These are phyloP conservation scores for Campylorhamphus procurvoides DNA, from an alignment of 2,113 vertebrate genomes.

Conservation along the genomic window DNA sequence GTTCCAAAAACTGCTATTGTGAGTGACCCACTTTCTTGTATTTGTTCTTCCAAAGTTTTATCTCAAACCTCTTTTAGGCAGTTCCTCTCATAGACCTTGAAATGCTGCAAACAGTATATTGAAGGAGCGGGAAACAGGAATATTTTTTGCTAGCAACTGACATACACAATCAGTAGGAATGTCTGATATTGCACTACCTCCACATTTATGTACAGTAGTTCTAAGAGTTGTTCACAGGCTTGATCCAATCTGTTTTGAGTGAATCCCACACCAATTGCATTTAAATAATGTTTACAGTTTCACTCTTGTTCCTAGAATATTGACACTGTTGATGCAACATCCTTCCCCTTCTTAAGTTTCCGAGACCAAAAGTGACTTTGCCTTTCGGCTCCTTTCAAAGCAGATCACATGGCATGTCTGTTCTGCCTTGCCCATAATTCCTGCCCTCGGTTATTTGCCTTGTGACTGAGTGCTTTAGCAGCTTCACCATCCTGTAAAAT, in stretches of 20 bases:
- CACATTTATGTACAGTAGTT: not conserved
- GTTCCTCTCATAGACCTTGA: not conserved
- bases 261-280: not conserved
- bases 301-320: not conserved
- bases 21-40: not conserved
- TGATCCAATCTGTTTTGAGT: not conserved
- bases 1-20: not conserved
- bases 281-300: not conserved
- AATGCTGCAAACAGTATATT: not conserved
- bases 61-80: not conserved
- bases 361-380: not conserved
- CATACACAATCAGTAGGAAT: not conserved
- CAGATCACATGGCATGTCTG: not conserved
- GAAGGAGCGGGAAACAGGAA: rapidly evolving
- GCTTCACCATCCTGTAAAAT: not conserved
- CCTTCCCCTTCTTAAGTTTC: not conserved
- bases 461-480: not conserved
- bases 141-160: not conserved
- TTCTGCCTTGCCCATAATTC: not conserved
- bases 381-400: not conserved
- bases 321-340: not conserved
- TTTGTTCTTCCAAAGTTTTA: not conserved
- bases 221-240: not conserved
- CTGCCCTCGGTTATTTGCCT: not conserved
- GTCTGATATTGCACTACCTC: not conserved